Evolutionary conservation across 2,113 vertebrate species (phyloP).

Genomic region (Oriolus oriolus): DNA sequence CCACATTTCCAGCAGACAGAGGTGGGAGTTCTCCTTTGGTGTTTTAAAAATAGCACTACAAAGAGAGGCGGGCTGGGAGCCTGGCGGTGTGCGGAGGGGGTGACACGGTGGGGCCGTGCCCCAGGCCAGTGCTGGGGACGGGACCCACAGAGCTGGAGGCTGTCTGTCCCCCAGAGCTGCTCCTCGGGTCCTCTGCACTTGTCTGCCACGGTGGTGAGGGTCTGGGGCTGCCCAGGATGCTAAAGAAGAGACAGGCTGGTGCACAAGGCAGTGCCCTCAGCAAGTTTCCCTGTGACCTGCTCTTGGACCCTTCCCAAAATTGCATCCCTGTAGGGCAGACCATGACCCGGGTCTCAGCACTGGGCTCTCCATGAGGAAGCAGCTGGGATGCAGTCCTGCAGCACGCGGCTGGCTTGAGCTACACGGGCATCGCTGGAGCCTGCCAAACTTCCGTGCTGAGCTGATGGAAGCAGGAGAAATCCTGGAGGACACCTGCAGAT

Average conservation of each 20-base stretch:
- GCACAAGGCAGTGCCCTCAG: rapidly evolving
- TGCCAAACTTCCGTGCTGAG: background rate
- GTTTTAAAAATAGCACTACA: constrained; percentile 52
- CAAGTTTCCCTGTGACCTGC: background rate
- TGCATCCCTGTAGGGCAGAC: rapidly evolving
- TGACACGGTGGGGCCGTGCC: background rate
- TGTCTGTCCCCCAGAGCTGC: background rate
- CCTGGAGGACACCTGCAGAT: background rate
- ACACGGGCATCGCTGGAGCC: rapidly evolving
- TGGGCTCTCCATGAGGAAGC: rapidly evolving
- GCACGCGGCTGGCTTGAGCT: rapidly evolving
- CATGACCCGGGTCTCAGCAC: rapidly evolving
- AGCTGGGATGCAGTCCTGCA: background rate
- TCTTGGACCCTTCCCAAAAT: background rate
- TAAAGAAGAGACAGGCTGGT: background rate
- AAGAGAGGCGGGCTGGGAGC: background rate
- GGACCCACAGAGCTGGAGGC: background rate
- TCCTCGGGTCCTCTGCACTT: background rate
- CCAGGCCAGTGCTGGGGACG: background rate
- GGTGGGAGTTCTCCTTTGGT: constrained; percentile 50
- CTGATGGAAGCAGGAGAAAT: background rate
- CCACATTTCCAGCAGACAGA: constrained; percentile 27
- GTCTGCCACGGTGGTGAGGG: rapidly evolving
- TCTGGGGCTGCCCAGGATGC: background rate
- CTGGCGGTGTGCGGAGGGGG: background rate